Evolutionary conservation across 2,113 vertebrate genomes (phyloP).

Genomic region (Eulemur macaco): DNA sequence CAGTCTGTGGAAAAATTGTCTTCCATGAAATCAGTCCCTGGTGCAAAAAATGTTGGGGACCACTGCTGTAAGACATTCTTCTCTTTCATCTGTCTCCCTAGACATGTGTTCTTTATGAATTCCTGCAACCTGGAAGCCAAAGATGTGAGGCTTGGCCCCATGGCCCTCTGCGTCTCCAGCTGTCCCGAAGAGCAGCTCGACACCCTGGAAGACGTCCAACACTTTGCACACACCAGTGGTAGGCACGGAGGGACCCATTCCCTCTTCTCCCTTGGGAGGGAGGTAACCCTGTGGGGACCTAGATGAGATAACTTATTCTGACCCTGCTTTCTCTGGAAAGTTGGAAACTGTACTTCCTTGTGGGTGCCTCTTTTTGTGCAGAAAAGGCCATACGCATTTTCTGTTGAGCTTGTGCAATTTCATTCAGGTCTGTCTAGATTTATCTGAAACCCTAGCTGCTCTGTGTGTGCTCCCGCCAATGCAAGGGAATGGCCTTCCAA

Average conservation of each 20-base stretch:
- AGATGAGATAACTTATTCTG: too few species aligned
- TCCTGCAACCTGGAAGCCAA: conserved; percentile 81
- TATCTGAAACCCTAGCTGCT: neutral
- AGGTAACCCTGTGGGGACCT: neutral
- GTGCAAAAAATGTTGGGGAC: too few species aligned
- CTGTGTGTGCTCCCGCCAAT: neutral
- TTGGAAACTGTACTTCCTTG: neutral
- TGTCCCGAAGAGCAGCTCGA: conserved; percentile 86
- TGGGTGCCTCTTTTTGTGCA: neutral
- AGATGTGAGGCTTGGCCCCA: conserved; percentile 72
- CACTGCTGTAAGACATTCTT: conserved; percentile 17
- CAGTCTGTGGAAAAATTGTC: too few species aligned
- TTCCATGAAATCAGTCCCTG: too few species aligned
- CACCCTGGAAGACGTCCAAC: conserved; percentile 86
- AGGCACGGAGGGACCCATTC: conserved; percentile 34
- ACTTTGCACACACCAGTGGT: conserved; percentile 87
- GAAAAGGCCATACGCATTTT: neutral
- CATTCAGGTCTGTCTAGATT: neutral
- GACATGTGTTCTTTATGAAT: conserved; percentile 88
- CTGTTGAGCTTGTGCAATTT: neutral
- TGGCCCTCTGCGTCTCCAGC: conserved; percentile 85
- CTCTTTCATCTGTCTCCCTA: conserved; percentile 69
- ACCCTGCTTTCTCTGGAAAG: neutral
- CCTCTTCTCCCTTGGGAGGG: rapidly evolving
- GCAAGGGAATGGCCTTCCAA: neutral